Evolutionary conservation across 2,888 invertebrate genomes (phyloP).

Genomic region (Eristalis tenax): DNA sequence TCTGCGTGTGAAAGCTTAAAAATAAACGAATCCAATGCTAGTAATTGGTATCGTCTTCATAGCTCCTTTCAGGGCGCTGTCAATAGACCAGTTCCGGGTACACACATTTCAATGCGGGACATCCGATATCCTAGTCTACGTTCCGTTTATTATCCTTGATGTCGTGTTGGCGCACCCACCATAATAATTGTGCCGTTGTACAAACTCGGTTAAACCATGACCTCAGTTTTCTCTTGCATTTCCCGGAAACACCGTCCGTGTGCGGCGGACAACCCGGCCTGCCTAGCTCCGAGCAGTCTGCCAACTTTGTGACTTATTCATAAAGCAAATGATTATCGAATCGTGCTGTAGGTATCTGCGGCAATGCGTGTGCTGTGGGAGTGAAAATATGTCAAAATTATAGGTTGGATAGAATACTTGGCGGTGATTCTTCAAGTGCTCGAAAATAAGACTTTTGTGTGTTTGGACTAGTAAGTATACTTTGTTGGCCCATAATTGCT

Average conservation of each 20-base stretch:
- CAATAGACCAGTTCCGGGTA: not conserved
- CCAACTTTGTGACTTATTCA: constrained; percentile 37
- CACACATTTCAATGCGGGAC: not conserved
- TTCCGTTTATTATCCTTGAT: constrained; percentile 35
- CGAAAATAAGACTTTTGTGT: not conserved
- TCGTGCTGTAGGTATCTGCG: not conserved
- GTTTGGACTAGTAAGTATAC: constrained; percentile 18
- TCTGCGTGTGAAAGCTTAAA: not conserved
- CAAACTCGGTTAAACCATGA: constrained; percentile 23
- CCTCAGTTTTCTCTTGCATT: constrained; percentile 20
- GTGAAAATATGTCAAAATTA: constrained; percentile 27
- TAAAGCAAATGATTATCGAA: constrained; percentile 10
- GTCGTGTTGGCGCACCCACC: not conserved
- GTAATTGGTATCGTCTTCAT: constrained; percentile 23
- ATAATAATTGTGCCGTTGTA: constrained; percentile 21
- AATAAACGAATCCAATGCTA: constrained; percentile 9
- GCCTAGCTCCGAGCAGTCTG: constrained; percentile 5
- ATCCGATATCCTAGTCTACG: constrained; percentile 12
- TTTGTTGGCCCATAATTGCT: constrained; percentile 33
- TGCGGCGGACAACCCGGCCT: not conserved
- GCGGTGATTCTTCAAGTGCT: constrained; percentile 1
- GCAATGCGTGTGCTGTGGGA: not conserved
- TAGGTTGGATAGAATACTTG: not conserved
- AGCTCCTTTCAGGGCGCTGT: constrained; percentile 19
- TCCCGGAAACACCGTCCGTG: constrained; percentile 17